Evolutionary conservation across 1,140 invertebrate species (phyloP).

Genomic region (Lucilia sericata): DNA sequence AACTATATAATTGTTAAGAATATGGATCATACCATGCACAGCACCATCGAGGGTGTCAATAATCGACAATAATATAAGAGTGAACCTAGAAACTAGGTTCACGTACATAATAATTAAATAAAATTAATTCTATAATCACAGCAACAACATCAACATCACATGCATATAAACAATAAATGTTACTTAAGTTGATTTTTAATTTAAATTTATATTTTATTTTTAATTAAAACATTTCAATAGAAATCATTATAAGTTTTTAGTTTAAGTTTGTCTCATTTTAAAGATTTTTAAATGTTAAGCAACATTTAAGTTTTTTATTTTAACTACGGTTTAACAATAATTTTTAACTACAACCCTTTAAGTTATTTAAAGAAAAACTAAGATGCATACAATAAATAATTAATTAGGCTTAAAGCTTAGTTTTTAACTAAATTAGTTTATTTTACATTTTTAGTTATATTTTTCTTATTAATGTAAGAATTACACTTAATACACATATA

Average conservation of each 20-base stretch:
- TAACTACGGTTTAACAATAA: neutral
- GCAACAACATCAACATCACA: neutral
- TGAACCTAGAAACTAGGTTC: slow-evolving; percentile 44
- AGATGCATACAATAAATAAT: neutral
- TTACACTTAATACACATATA: slow-evolving; percentile 10
- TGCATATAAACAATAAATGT: slow-evolving; percentile 31
- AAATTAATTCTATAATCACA: slow-evolving; percentile 6
- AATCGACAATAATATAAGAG: slow-evolving; percentile 50
- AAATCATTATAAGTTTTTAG: slow-evolving; percentile 6
- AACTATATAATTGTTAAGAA: slow-evolving; percentile 67
- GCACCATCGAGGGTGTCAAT: slow-evolving; percentile 49
- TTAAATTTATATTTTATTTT: neutral
- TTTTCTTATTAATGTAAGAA: neutral
- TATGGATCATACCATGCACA: slow-evolving; percentile 65
- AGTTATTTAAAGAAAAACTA: slow-evolving; percentile 7
- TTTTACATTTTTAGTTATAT: neutral
- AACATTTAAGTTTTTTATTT: neutral
- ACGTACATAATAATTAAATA: slow-evolving; percentile 19
- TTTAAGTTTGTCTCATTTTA: neutral
- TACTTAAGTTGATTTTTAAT: slow-evolving; percentile 20
- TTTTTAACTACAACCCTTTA: neutral
- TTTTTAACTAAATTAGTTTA: neutral
- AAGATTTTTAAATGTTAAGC: neutral
- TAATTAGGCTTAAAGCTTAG: slow-evolving; percentile 16
- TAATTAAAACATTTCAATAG: neutral